A percentile compares a stretch with the other conserved stretches of the same genome.
Conservation (phyloP, 1,140 invertebrate genomes). For the Marisa cornuarietis region DNA sequence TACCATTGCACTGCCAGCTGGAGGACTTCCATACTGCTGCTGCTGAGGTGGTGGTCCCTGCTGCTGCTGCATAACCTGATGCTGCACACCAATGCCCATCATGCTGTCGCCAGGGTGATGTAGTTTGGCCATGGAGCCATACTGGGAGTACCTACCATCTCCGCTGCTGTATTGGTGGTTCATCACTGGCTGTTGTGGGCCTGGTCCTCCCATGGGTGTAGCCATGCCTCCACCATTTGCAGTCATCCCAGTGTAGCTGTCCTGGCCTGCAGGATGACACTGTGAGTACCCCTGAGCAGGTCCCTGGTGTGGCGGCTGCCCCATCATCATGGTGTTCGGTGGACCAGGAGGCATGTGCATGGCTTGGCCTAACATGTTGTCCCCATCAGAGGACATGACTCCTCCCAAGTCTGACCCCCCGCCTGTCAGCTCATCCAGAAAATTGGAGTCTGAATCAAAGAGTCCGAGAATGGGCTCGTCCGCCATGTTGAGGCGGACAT, state of each 20-base stretch:
- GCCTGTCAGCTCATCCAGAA: conserved; percentile 52
- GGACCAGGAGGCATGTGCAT: conserved; percentile 10
- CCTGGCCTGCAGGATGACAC: conserved; percentile 14
- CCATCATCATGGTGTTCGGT: conserved; percentile 20
- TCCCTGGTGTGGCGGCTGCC: conserved; percentile 9
- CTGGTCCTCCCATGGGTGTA: neutral
- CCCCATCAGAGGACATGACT: conserved; percentile 23
- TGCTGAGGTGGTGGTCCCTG: conserved; percentile 16
- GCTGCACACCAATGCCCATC: conserved; percentile 28
- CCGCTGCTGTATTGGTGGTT: conserved; percentile 24
- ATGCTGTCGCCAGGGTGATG: conserved; percentile 23
- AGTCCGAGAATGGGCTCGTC: conserved; percentile 55
- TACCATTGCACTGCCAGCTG: conserved; percentile 23
- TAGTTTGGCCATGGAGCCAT: conserved; percentile 25
- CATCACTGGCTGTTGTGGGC: conserved; percentile 17
- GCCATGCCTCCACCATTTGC: neutral
- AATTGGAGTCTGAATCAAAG: conserved; percentile 53
- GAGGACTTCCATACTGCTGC: conserved; percentile 36
- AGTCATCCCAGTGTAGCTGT: conserved; percentile 21
- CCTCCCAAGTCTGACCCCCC: conserved; percentile 18
- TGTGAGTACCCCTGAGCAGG: conserved; percentile 1
- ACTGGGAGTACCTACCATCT: conserved; percentile 23
- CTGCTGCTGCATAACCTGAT: conserved; percentile 34
- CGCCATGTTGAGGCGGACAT: conserved; percentile 41
- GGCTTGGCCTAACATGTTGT: conserved; percentile 20